Evolutionary conservation across 1,140 invertebrate genomes (phyloP), one percentile per base, ranked within the genome.

Genomic region (Oryzaephilus surinamensis): DNA sequence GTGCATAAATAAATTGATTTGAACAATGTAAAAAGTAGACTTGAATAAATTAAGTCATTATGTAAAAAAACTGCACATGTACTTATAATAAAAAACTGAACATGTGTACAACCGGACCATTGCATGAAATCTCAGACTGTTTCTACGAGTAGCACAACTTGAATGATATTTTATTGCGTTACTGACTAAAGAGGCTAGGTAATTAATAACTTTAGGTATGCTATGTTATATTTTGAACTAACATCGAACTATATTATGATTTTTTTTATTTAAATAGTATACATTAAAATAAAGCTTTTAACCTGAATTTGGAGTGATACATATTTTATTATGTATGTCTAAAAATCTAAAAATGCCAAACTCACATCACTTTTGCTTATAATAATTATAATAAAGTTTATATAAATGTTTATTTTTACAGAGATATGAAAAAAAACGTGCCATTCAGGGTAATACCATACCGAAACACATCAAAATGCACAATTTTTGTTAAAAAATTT

Each of bases 381-480:
- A 46, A n/a, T 37, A 39, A 45, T 36, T 34, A 44, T 43, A 46
- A 30, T 52, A 51, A 43, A 46, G 32, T 51, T 44, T 30, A 17
- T 23, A 46, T 50, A 55, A 54, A 41, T 51, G 45, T 54, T 50
- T 43, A 48, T 46, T 51, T 54, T 53, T 54, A 55, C 49, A 57
- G 52, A 59, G 57, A 60, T 61, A 58, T 59, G 57, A 61, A 58
- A 58, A 57, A 60, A 52, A 62, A 60, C 58, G 39, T 59, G 60
- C 60, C 60, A 54, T 55, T 54, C 48, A 55, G 60, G 58, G 60
- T 54, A 41, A 45, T 53, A 57, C 59, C 59, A 54, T 49, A 40
- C 38, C 48, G 27, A 44, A 58, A 58, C 47, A 49, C 30, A 57
- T 60, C 44, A 48, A 55, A 58, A 54, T 48, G 27, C 45, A 49